phyloP scores from a whole-genome alignment of 2,113 vertebrate species.

The Callospermophilus lateralis region DNA sequence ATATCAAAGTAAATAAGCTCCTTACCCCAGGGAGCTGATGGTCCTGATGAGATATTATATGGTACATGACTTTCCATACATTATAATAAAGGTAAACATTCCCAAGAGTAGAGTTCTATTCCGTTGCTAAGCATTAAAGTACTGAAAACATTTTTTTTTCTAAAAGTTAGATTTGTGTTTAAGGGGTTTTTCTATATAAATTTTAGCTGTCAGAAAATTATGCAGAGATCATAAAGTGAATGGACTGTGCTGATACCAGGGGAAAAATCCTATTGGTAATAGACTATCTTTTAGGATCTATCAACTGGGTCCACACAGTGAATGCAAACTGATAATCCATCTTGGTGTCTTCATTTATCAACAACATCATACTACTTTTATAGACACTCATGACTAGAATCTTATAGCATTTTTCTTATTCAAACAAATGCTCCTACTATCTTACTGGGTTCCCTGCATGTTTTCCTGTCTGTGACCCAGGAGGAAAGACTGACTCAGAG shows the following conservation, averaged over 20 bases:
- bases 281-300: constrained; percentile 15
- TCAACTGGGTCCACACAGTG: constrained; percentile 16
- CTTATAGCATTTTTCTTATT: neutral
- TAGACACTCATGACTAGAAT: neutral
- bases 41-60: neutral
- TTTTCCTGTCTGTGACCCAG: neutral
- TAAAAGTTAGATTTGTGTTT: constrained; percentile 26
- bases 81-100: constrained; percentile 38
- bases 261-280: constrained; percentile 46
- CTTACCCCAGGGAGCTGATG: neutral
- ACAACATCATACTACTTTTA: neutral
- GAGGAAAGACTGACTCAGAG: constrained; percentile 31
- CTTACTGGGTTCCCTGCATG: neutral
- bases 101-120: neutral
- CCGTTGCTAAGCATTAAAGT: neutral
- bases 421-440: neutral
- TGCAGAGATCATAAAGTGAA: constrained; percentile 42
- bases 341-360: constrained; percentile 25
- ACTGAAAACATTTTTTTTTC: constrained; percentile 57
- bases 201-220: constrained; percentile 62
- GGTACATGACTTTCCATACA: neutral
- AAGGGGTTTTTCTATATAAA: constrained; percentile 5
- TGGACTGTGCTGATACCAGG: neutral
- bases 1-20: neutral
- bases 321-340: constrained; percentile 56